Evolutionary conservation across 2,888 invertebrate species (phyloP).

Genomic region (Lottia gigantea): DNA sequence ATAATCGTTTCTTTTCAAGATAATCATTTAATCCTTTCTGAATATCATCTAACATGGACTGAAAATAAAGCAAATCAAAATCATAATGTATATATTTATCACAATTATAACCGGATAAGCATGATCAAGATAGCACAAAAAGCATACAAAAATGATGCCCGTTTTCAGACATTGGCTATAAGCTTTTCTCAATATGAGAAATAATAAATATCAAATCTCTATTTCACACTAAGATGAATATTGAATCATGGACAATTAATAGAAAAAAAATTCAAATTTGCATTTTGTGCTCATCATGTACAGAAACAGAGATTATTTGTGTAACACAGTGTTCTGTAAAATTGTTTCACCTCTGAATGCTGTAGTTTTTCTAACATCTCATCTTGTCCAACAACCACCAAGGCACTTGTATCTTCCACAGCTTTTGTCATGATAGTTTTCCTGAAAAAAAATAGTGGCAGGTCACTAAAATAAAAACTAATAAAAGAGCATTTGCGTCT

Average conservation of each 20-base stretch:
- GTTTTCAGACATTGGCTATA: no score
- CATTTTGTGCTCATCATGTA: no score
- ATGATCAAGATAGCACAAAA: not conserved
- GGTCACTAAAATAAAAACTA: not conserved
- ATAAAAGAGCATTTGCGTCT: no score
- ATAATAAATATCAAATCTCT: not conserved
- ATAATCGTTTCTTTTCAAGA: constrained; percentile 66
- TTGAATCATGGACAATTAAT: no score
- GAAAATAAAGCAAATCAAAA: constrained; percentile 29
- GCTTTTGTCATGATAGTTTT: constrained; percentile 64
- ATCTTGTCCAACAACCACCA: constrained; percentile 64
- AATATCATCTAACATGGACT: constrained; percentile 66
- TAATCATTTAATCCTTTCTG: constrained; percentile 67
- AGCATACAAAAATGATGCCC: no score
- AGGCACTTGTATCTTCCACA: constrained; percentile 59
- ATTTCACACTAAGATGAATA: no score
- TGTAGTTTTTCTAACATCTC: constrained; percentile 66
- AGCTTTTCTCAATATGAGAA: no score
- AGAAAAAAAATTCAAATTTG: no score
- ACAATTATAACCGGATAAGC: not conserved
- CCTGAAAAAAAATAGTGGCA: constrained; percentile 41
- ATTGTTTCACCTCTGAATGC: constrained; percentile 58
- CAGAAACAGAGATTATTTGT: no score
- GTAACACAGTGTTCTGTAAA: no score
- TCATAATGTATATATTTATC: not conserved